phyloP scores from a whole-genome alignment of 1,140 invertebrate genomes.

The Pomacea maculata region DNA sequence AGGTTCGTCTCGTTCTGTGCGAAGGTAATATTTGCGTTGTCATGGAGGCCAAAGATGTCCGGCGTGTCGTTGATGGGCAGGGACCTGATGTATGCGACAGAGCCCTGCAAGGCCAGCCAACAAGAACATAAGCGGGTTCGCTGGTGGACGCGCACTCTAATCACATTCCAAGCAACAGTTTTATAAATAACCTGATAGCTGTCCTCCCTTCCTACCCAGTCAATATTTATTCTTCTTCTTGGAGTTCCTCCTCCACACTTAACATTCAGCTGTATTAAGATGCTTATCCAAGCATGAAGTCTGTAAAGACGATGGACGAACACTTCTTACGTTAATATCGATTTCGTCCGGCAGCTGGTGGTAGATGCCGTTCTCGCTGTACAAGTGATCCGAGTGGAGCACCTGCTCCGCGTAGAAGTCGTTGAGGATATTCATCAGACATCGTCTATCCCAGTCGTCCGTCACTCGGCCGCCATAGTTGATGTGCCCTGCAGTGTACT shows the following conservation, averaged over 20 bases:
- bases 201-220: too few species aligned
- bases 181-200: too few species aligned
- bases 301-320: neutral
- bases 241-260: neutral
- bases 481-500: conserved; percentile 67
- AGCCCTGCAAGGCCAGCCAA: conserved; percentile 45
- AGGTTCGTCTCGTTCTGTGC: conserved; percentile 76
- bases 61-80: conserved; percentile 67
- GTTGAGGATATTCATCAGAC: conserved; percentile 63
- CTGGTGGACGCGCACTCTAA: neutral
- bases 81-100: conserved; percentile 62
- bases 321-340: conserved; percentile 62
- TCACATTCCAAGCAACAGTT: neutral
- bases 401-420: conserved; percentile 62
- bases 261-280: neutral
- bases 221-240: too few species aligned
- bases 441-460: conserved; percentile 67
- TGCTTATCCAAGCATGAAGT: conserved; percentile 21
- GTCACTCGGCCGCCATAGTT: conserved; percentile 68
- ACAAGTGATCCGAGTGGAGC: conserved; percentile 52
- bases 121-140: neutral
- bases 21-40: conserved; percentile 77
- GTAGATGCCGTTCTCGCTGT: conserved; percentile 60
- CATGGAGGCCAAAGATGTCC: conserved; percentile 67
- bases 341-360: conserved; percentile 56